Evolutionary conservation across 2,113 vertebrate species (phyloP), one percentile per base, ranked within the genome.

Genomic region (Spermophilus dauricus): DNA sequence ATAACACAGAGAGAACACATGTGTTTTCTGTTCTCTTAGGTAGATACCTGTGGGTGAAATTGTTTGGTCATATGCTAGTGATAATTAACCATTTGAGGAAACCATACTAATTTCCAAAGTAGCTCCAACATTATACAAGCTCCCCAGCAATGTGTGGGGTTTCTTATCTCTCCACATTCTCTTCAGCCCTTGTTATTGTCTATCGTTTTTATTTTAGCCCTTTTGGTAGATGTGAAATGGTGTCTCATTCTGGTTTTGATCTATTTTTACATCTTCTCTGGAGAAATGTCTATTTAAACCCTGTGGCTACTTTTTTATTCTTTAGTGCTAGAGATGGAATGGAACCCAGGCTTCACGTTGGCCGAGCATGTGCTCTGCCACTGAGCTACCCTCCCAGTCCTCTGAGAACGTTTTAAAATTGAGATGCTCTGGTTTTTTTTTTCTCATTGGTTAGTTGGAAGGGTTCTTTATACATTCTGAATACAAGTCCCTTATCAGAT

Each of bases 181-280:
- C 58, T 42, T 34, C 34, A 56, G 8, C 58, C 82, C 48, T 90
- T 45, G 24, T 26, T 95, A 5, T 22, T 84, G 51, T 63, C 70
- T 75, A 2, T 53, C 2, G 28, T 61, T 76, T 80, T 77, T 0
- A 75, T 76, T 75, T 70, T 84, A 48, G 11, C 45, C 56, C 48
- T 56, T 48, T 56, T 24, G 34, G 70, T 45, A n/a, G 76, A 4
- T 91, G 16, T 67, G 34, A 87, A 69, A 32, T 69, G 16, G 8
- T 39, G 22, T 67, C 75, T 96, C 53, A 39, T 53, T 90, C 34
- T 67, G 69, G 86, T 37, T 94, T 95, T 72, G 32, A 39, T 86
- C n/a, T 61, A n/a, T 73, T 93, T 95, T 58, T 82, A 37, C 85
- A 17, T 56, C 37, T 84, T 96, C 61, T 81, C 32, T 91, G 30